Evolutionary conservation across 2,113 vertebrate genomes (phyloP).

Genomic region (Xiphophorus hellerii): DNA sequence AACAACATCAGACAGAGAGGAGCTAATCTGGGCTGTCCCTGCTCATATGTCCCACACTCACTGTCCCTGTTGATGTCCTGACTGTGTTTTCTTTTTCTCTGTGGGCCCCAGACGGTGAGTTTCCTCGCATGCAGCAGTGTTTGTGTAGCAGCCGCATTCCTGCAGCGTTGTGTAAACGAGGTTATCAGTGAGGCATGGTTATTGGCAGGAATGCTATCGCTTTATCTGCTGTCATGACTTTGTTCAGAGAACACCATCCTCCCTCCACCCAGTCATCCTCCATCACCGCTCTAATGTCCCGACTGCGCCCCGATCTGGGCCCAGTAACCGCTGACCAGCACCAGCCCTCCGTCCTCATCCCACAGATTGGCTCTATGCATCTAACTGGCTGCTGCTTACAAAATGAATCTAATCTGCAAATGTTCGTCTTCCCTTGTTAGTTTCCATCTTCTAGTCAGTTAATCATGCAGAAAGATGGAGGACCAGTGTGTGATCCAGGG

Average conservation of each 20-base stretch:
- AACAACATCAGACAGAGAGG: neutral
- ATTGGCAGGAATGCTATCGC: conserved; percentile 62
- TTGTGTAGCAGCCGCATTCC: conserved; percentile 70
- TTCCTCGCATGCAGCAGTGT: conserved; percentile 63
- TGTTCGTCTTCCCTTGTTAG: too few species aligned
- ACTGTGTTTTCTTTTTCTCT: conserved; percentile 27
- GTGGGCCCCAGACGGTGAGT: conserved; percentile 52
- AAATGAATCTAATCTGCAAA: too few species aligned
- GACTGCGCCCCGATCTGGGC: neutral
- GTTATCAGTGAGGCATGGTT: conserved; percentile 67
- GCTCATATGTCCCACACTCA: conserved; percentile 17
- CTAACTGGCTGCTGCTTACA: too few species aligned
- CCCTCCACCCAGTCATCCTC: conserved; percentile 18
- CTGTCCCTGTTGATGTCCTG: conserved; percentile 23
- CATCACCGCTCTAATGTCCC: neutral
- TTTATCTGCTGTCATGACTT: conserved; percentile 51
- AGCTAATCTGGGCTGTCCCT: conserved; percentile 1
- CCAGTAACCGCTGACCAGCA: neutral
- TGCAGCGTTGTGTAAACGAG: conserved; percentile 66
- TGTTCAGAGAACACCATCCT: conserved; percentile 33
- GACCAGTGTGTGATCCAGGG: too few species aligned
- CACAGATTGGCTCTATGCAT: neutral
- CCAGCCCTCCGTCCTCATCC: neutral
- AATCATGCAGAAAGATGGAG: too few species aligned
- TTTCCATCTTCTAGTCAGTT: too few species aligned